Conservation (phyloP, 2,888 invertebrate genomes). For the Idaea dimidiata region DNA sequence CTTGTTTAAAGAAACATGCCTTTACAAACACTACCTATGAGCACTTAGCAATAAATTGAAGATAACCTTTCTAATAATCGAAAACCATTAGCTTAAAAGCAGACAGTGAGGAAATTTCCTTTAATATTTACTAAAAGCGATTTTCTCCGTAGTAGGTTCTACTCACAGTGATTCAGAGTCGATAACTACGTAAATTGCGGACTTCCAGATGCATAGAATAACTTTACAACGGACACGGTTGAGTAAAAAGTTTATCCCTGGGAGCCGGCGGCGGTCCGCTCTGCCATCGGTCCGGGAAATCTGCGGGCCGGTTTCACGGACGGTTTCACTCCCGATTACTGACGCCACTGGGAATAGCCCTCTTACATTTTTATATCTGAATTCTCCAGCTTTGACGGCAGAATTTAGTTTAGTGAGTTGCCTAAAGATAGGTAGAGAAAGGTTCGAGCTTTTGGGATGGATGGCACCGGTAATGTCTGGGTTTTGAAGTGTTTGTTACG, state of each 20-base stretch:
- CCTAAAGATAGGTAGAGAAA: not conserved
- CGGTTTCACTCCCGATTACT: not conserved
- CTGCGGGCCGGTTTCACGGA: not conserved
- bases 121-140: not conserved
- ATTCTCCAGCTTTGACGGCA: not conserved
- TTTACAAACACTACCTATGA: not conserved
- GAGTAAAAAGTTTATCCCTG: conserved; percentile 1
- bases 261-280: not conserved
- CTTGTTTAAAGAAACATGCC: not conserved
- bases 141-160: not conserved
- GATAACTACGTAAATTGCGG: not conserved
- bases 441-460: not conserved
- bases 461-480: not conserved
- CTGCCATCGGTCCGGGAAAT: not conserved
- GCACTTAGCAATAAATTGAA: not conserved
- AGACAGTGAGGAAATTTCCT: not conserved
- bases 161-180: not conserved
- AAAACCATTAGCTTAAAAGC: not conserved
- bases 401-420: not conserved
- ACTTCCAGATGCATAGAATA: conserved; percentile 1
- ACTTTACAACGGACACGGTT: not conserved
- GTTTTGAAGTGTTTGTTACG: not conserved
- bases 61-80: not conserved
- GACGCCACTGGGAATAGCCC: not conserved
- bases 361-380: not conserved